Conservation (phyloP, 2,113 vertebrate genomes). For the Coryphaenoides rupestris region DNA sequence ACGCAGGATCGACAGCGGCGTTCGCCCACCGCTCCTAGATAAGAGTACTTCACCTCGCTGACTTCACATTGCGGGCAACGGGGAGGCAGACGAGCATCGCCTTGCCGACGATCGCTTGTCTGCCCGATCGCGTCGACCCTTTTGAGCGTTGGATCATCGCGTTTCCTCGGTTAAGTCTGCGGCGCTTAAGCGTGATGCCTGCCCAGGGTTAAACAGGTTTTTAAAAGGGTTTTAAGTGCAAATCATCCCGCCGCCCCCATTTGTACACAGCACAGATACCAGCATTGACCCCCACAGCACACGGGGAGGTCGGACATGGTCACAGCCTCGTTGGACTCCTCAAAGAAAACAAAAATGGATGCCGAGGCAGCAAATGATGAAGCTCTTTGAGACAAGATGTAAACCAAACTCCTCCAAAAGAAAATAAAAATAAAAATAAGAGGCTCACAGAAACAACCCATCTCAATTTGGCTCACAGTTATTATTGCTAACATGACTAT, state of each 20-base stretch:
- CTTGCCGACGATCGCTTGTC: slow-evolving; percentile 19
- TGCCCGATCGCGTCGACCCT: slow-evolving; percentile 6
- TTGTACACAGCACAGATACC: slow-evolving; percentile 41
- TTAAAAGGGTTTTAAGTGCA: slow-evolving; percentile 42
- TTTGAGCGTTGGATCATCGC: neutral
- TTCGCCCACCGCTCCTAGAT: slow-evolving; percentile 23
- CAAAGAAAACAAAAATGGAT: slow-evolving; percentile 34
- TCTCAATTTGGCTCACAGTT: slow-evolving; percentile 43
- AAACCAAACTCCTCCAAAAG: slow-evolving; percentile 42
- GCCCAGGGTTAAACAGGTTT: slow-evolving; percentile 38
- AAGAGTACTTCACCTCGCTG: slow-evolving; percentile 2
- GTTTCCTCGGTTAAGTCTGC: neutral
- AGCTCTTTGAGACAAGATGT: slow-evolving; percentile 49
- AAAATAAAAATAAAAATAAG: slow-evolving; percentile 33
- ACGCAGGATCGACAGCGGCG: slow-evolving; percentile 24
- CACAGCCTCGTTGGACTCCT: slow-evolving; percentile 24
- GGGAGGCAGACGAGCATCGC: slow-evolving; percentile 9
- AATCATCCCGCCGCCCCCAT: slow-evolving; percentile 57
- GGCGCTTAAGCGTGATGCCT: slow-evolving; percentile 15
- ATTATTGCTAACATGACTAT: slow-evolving; percentile 72
- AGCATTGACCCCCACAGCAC: slow-evolving; percentile 35
- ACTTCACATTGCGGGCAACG: slow-evolving; percentile 14
- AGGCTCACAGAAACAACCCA: slow-evolving; percentile 41
- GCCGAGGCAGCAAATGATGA: slow-evolving; percentile 32
- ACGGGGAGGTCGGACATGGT: neutral